phyloP scores from a whole-genome alignment of 1,140 invertebrate genomes.

The Danaus melanippus region DNA sequence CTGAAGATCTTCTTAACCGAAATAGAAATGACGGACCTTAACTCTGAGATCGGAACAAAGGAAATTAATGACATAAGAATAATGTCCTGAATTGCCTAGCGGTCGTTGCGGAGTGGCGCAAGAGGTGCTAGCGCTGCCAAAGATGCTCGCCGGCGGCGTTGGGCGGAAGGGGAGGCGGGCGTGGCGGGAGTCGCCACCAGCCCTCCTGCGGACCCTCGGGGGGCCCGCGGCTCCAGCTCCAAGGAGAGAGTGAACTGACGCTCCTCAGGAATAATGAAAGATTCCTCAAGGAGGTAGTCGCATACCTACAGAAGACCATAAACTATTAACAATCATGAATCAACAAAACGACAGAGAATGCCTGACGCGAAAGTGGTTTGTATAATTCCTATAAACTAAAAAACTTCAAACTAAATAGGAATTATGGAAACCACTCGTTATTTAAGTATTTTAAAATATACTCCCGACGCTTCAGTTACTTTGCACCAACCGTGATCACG shows the following conservation, averaged over 20 bases:
- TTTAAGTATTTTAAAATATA: too few species aligned
- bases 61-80: conserved; percentile 2
- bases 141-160: conserved; percentile 58
- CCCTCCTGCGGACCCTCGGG: conserved; percentile 65
- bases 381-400: too few species aligned
- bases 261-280: conserved; percentile 84
- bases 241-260: conserved; percentile 87
- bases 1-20: too few species aligned
- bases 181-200: conserved; percentile 26
- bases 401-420: too few species aligned
- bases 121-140: conserved; percentile 41
- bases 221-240: conserved; percentile 86
- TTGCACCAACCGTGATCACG: too few species aligned
- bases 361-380: too few species aligned
- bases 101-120: conserved; percentile 36
- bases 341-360: too few species aligned
- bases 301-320: conserved; percentile 39
- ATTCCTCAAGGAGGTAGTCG: conserved; percentile 85
- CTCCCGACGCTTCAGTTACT: too few species aligned
- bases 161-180: conserved; percentile 45
- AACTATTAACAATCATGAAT: too few species aligned
- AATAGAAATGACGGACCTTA: too few species aligned
- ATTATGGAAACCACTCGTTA: too few species aligned
- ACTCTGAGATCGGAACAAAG: background rate
- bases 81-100: conserved; percentile 18